Evolutionary conservation across 2,113 vertebrate genomes (phyloP).

Genomic region (Hypocryptadius cinnamomeus): DNA sequence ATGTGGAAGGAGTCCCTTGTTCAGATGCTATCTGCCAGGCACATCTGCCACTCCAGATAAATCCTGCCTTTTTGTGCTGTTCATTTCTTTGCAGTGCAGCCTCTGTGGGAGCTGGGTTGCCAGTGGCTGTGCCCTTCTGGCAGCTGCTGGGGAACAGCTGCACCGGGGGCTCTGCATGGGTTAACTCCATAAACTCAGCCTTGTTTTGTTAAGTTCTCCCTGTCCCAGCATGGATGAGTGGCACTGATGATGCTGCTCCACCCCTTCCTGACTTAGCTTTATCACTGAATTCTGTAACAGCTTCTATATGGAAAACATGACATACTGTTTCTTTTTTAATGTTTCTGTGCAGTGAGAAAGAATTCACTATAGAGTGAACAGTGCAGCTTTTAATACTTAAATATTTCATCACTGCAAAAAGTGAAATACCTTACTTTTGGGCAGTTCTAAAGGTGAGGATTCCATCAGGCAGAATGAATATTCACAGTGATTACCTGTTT

Average conservation of each 20-base stretch:
- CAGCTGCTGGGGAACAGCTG: background rate
- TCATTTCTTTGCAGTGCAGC: background rate
- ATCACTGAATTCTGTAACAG: background rate
- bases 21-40: background rate
- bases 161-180: background rate
- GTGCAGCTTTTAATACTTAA: background rate
- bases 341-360: fast-evolving
- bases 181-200: background rate
- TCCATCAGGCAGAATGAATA: background rate
- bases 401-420: background rate
- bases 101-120: background rate
- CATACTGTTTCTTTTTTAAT: background rate
- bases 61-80: background rate
- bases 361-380: background rate
- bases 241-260: background rate
- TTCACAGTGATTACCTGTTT: background rate
- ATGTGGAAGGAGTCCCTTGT: background rate
- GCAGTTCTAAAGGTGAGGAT: background rate
- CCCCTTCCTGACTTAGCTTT: constrained; percentile 25
- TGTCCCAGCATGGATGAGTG: background rate
- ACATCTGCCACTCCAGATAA: background rate
- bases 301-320: background rate
- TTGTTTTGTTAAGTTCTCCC: background rate
- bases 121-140: background rate
- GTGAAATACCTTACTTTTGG: background rate